phyloP scores from a whole-genome alignment of 2,797 vertebrate genomes.

The Pseudotriccus pelzelni region DNA sequence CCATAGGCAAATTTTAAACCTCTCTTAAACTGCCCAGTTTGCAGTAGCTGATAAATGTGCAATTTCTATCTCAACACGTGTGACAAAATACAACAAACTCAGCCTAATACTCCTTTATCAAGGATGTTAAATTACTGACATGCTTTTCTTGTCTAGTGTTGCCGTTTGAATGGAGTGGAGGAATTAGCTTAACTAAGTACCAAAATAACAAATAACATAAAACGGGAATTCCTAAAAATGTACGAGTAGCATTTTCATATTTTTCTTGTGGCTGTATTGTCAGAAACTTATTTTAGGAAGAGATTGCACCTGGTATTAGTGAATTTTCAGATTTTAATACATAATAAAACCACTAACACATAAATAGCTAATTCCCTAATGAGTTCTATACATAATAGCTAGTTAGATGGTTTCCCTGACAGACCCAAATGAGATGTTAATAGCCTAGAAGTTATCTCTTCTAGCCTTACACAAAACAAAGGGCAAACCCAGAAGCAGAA shows the following conservation, averaged over 20 bases:
- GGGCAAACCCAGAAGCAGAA: not conserved
- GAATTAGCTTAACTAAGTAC: not conserved
- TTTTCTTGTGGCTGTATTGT: not conserved
- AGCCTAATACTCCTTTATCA: not conserved
- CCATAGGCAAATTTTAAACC: not conserved
- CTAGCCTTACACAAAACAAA: constrained; percentile 12
- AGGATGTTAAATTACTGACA: not conserved
- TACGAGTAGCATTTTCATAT: not conserved
- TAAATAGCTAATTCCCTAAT: constrained; percentile 13
- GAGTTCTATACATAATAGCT: not conserved
- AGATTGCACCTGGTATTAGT: not conserved
- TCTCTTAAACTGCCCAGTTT: not conserved
- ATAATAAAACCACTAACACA: not conserved
- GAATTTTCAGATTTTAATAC: not conserved
- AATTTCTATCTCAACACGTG: not conserved
- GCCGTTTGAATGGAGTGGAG: not conserved
- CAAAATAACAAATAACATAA: not conserved
- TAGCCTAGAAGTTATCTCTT: constrained; percentile 15
- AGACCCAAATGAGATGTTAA: constrained; percentile 10
- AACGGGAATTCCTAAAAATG: not conserved
- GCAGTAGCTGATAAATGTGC: not conserved
- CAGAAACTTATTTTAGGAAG: not conserved
- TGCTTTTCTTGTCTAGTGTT: not conserved
- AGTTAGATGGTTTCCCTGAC: not conserved
- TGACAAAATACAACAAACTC: not conserved